phyloP scores from a whole-genome alignment of 2,888 invertebrate genomes.

The Noctua janthina region DNA sequence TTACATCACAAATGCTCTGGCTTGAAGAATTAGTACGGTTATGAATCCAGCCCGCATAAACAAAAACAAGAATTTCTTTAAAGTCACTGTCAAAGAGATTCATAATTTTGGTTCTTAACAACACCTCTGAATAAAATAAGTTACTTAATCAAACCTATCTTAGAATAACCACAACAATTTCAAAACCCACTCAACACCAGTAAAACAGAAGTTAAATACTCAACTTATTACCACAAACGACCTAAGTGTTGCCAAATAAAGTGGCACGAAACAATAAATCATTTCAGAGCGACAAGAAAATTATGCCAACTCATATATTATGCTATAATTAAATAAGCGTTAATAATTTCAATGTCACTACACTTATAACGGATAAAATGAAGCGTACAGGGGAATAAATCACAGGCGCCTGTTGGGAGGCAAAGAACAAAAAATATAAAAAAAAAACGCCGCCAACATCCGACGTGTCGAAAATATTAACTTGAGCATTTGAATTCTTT shows the following conservation, averaged over 20 bases:
- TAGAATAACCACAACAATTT: slow-evolving; percentile 3
- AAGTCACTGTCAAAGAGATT: background rate
- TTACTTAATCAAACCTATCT: background rate
- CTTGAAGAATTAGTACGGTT: background rate
- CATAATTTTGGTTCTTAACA: background rate
- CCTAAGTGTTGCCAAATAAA: slow-evolving; percentile 35
- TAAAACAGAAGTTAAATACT: slow-evolving; percentile 23
- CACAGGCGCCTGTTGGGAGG: slow-evolving; percentile 69
- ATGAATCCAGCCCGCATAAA: background rate
- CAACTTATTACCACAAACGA: slow-evolving; percentile 27
- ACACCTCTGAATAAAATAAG: background rate
- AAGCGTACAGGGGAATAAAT: slow-evolving; percentile 77
- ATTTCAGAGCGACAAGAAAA: slow-evolving; percentile 50
- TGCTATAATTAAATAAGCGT: slow-evolving; percentile 63
- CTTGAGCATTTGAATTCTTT: slow-evolving; percentile 88
- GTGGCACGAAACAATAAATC: slow-evolving; percentile 48
- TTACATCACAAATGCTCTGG: background rate
- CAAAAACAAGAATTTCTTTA: background rate
- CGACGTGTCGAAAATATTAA: slow-evolving; percentile 89
- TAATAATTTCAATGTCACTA: slow-evolving; percentile 68
- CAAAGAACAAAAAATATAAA: slow-evolving; percentile 65
- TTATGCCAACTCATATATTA: slow-evolving; percentile 49
- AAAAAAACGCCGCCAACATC: slow-evolving; percentile 70
- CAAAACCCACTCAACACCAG: background rate
- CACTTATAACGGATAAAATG: slow-evolving; percentile 71